Conservation (phyloP, 2,113 vertebrate genomes). For the Bettongia penicillata region DNA sequence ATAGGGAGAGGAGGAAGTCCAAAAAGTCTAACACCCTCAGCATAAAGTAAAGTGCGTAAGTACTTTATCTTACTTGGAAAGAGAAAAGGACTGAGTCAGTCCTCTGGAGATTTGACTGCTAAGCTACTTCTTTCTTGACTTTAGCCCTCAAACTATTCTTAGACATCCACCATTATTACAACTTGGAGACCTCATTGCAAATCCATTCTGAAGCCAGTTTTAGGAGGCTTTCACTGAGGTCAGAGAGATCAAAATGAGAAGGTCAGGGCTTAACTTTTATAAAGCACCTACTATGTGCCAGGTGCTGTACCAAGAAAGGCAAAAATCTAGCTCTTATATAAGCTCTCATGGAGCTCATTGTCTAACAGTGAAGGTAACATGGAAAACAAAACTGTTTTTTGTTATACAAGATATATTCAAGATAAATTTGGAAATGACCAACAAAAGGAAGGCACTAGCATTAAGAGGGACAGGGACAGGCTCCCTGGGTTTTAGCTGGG, state of each 20-base stretch:
- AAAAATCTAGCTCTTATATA: background rate
- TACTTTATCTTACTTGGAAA: conserved; percentile 55
- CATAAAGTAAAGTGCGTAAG: conserved; percentile 41
- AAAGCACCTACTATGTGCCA: background rate
- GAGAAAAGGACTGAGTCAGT: conserved; percentile 58
- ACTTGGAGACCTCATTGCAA: conserved; percentile 50
- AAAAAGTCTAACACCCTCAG: conserved; percentile 4
- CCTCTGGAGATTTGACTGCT: conserved; percentile 50
- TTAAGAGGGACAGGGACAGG: background rate
- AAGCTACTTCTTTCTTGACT: conserved; percentile 62
- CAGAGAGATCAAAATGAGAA: conserved; percentile 50
- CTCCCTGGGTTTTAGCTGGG: background rate
- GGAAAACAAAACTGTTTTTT: background rate
- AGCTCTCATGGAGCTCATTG: background rate
- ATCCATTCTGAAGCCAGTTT: conserved; percentile 56
- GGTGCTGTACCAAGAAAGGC: background rate
- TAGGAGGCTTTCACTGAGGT: conserved; percentile 63
- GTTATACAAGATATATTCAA: background rate
- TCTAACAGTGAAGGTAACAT: background rate
- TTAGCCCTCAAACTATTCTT: conserved; percentile 1
- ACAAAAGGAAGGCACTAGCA: background rate
- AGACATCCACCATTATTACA: conserved; percentile 37
- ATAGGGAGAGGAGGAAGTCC: background rate
- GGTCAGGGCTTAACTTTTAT: background rate
- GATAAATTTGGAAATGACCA: background rate